Percentiles rank a stretch among this genome's conserved stretches.
Evolutionary conservation across 2,797 vertebrate genomes (phyloP).

Genomic region (Falco peregrinus): DNA sequence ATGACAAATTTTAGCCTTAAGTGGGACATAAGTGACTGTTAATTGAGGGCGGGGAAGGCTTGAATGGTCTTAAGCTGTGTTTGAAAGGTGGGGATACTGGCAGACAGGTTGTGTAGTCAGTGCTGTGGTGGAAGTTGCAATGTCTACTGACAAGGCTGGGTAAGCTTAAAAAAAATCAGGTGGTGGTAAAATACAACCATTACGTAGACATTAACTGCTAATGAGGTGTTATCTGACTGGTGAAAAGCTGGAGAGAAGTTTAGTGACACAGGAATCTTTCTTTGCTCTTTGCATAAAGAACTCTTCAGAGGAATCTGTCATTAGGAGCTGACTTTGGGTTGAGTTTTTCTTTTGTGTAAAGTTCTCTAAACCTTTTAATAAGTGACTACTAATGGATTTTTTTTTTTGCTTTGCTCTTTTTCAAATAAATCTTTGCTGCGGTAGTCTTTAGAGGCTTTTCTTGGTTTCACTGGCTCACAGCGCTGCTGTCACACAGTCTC

Average conservation of each 20-base stretch:
- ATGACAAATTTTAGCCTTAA: background rate
- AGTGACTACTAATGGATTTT: background rate
- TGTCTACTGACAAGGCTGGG: background rate
- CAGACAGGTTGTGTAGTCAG: background rate
- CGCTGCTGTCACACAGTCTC: background rate
- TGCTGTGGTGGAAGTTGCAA: background rate
- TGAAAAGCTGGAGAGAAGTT: constrained; percentile 52
- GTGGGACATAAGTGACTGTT: background rate
- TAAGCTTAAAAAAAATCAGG: constrained; percentile 44
- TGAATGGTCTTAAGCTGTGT: background rate
- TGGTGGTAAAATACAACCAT: constrained; percentile 20
- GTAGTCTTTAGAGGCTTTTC: background rate
- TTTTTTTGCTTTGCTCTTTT: background rate
- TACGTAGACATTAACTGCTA: constrained; percentile 48
- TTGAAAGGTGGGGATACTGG: background rate
- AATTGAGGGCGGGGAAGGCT: background rate
- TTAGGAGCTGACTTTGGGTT: background rate
- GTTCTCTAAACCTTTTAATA: constrained; percentile 4
- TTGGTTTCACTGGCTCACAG: background rate
- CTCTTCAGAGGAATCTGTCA: constrained; percentile 19
- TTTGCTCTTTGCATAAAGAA: constrained; percentile 26
- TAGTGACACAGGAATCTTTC: constrained; percentile 36
- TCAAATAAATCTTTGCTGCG: background rate
- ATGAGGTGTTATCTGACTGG: constrained; percentile 58
- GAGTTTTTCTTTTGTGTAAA: background rate